Evolutionary conservation across 1,140 invertebrate species (phyloP).

Genomic region (Oscheius sp.): DNA sequence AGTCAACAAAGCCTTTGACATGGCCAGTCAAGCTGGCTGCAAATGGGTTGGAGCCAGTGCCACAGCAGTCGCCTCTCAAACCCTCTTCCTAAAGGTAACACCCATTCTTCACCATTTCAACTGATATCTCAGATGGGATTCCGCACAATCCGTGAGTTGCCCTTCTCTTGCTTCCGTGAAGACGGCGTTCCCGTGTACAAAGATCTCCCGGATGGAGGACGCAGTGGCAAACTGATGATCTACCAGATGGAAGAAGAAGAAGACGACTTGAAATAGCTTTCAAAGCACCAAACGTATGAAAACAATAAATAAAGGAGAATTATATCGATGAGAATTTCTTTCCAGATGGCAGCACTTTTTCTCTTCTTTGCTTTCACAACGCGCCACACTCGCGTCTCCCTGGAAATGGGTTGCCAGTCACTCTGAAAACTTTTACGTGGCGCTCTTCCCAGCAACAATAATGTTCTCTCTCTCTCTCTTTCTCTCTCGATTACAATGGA

Average conservation of each 20-base stretch:
- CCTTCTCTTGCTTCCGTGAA: constrained; percentile 25
- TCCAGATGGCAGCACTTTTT: too few species aligned
- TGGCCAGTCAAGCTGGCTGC: background rate
- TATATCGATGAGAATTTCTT: too few species aligned
- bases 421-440: too few species aligned
- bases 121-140: background rate
- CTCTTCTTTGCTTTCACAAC: too few species aligned
- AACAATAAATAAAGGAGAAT: constrained; percentile 9
- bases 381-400: too few species aligned
- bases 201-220: constrained; percentile 20
- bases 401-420: too few species aligned
- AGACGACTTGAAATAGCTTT: constrained; percentile 11
- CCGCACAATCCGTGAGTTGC: constrained; percentile 3
- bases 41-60: constrained; percentile 13
- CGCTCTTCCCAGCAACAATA: too few species aligned
- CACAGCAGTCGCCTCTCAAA: background rate
- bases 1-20: constrained; percentile 1
- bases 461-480: too few species aligned
- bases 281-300: background rate
- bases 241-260: background rate
- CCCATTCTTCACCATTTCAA: background rate
- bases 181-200: constrained; percentile 14
- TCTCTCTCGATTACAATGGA: too few species aligned
- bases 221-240: constrained; percentile 25
- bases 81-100: constrained; percentile 7